Evolutionary conservation across 2,113 vertebrate species (phyloP).

Genomic region (Trinectes maculatus): DNA sequence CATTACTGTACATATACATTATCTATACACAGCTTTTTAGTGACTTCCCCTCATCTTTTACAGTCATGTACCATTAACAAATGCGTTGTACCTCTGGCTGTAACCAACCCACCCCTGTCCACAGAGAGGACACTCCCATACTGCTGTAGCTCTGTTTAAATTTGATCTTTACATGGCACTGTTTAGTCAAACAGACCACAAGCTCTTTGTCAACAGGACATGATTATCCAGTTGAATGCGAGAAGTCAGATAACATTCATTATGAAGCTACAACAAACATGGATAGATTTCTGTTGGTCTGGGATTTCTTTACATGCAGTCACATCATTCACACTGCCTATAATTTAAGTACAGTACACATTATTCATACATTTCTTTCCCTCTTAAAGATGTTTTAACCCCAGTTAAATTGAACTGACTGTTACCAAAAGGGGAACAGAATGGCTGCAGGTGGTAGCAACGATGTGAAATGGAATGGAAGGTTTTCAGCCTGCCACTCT

Average conservation of each 20-base stretch:
- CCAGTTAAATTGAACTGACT: slow-evolving; percentile 12
- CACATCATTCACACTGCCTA: slow-evolving; percentile 40
- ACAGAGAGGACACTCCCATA: slow-evolving; percentile 1
- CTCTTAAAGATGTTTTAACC: slow-evolving; percentile 2
- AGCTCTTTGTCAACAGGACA: slow-evolving; percentile 25
- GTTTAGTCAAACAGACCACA: slow-evolving; percentile 32
- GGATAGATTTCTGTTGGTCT: slow-evolving; percentile 16
- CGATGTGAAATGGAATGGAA: slow-evolving; percentile 49
- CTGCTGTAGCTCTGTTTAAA: slow-evolving; percentile 18
- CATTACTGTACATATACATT: slow-evolving; percentile 82
- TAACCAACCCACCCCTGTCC: background rate
- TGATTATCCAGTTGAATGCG: slow-evolving; percentile 29
- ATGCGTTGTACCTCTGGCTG: slow-evolving; percentile 20
- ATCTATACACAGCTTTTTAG: slow-evolving; percentile 84
- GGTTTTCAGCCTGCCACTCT: slow-evolving; percentile 36
- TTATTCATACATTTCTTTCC: slow-evolving; percentile 20
- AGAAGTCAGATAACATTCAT: slow-evolving; percentile 27
- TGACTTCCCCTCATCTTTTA: slow-evolving; percentile 71
- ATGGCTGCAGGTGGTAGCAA: slow-evolving; percentile 40
- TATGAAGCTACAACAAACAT: slow-evolving; percentile 35
- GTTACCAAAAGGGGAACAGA: slow-evolving; percentile 24
- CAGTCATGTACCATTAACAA: slow-evolving; percentile 66
- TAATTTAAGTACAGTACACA: slow-evolving; percentile 27
- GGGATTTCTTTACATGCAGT: slow-evolving; percentile 57
- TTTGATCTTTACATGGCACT: slow-evolving; percentile 62